Evolutionary conservation across 1,140 invertebrate species (phyloP), one percentile per base, ranked within the genome.

Genomic region (Drosophila serrata): DNA sequence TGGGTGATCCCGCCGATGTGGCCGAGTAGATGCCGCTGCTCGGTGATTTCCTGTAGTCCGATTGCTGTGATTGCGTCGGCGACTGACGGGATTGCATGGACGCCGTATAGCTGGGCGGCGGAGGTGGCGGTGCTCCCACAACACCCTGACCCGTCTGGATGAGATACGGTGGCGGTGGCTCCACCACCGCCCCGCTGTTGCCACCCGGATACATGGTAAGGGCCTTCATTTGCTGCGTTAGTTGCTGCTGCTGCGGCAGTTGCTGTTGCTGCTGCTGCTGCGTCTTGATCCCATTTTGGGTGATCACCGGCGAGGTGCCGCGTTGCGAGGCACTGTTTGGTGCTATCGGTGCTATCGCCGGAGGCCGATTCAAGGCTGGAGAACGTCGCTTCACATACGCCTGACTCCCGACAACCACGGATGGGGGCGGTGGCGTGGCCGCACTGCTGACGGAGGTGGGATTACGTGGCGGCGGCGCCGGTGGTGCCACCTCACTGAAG

Each of bases 71-170:
- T 64, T 96, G 96, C 4, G 97, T 97, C 3, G 97, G 97, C 86
- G 96, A 97, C 79, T 98, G 97, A 5, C 97, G 94, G 87, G 96
- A 97, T 82, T 97, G 96, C 93, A 97, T 96, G 2, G 97, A 97
- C 6, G 95, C 96, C 3, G 96, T 96, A 90, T 98, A 98, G 4
- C 97, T 97, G 2, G 97, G 97, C 12, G 91, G 91, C 19, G 91
- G 91, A 6, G 90, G 79, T 12, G 91, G 69, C 6, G 51, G 68
- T 3, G 90, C 46, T 5, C 95, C 95, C 2, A 97, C 96, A 6
- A 96, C 96, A 3, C 96, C 95, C 19, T 55, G 51, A 24, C 33
- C 51, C 12, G 94, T 93, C 24, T 94, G 94, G 17, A 93, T 92
- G 13, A 95, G 93, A 53, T 97, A 94, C 0, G 96, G 96, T 2